phyloP scores from a whole-genome alignment of 1,140 invertebrate species.

The Brachionus paranguensis region DNA sequence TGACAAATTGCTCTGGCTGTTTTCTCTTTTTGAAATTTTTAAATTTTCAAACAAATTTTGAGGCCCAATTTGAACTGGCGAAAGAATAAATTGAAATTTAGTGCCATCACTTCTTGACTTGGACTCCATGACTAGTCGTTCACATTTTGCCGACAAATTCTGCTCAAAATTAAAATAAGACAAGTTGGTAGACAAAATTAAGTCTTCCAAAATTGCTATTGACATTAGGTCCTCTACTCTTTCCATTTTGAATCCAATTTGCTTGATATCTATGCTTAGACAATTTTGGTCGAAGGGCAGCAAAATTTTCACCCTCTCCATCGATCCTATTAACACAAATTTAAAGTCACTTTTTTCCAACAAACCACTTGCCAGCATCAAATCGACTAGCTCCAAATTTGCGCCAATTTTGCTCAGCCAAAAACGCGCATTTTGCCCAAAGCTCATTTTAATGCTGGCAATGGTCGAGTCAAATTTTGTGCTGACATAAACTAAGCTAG shows the following conservation, averaged over 20 bases:
- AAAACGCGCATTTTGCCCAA: neutral
- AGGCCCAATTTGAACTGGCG: neutral
- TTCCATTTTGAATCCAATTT: neutral
- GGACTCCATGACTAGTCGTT: neutral
- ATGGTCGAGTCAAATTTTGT: neutral
- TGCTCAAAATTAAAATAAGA: neutral
- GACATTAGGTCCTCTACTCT: neutral
- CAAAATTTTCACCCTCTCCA: neutral
- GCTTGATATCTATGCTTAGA: neutral
- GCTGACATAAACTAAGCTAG: neutral
- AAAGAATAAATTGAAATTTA: neutral
- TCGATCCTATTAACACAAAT: neutral
- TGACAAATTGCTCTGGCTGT: neutral
- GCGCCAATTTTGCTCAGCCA: neutral
- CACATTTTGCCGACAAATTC: neutral
- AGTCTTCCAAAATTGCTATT: neutral
- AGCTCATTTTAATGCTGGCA: neutral
- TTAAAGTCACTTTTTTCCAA: neutral
- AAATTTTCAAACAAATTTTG: neutral
- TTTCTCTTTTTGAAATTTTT: neutral
- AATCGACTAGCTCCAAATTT: neutral
- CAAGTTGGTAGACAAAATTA: neutral
- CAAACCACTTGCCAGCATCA: neutral
- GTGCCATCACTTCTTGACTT: neutral
- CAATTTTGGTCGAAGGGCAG: neutral